A percentile compares a stretch with the other conserved stretches of the same genome.
Conservation (phyloP, 2,888 invertebrate species). For the Dicycla oo region DNA sequence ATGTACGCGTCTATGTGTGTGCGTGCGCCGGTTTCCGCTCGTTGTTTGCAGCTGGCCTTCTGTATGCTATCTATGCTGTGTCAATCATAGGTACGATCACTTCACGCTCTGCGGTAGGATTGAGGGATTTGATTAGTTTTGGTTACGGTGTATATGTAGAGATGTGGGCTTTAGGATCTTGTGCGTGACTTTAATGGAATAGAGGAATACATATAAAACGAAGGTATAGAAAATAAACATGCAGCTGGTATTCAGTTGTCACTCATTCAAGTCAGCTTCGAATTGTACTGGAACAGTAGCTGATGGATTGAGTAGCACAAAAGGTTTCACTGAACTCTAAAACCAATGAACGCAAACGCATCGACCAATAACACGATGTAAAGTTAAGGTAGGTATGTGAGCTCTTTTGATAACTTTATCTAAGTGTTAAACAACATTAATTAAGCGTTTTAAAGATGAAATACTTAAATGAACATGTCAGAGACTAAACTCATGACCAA, state of each 20-base stretch:
- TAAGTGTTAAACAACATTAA: neutral
- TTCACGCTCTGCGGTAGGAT: slow-evolving; percentile 31
- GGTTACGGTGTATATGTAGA: neutral
- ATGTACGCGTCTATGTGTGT: too few relatives aligned
- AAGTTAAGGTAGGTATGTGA: neutral
- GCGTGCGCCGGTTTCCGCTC: too few relatives aligned
- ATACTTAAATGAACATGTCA: too few relatives aligned
- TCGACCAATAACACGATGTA: neutral
- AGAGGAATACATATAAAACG: neutral
- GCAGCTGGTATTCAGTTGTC: too few relatives aligned
- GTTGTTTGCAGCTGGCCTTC: slow-evolving; percentile 4
- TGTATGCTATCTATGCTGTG: neutral
- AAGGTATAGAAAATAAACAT: neutral
- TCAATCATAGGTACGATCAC: slow-evolving; percentile 29
- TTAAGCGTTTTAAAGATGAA: neutral
- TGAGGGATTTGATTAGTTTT: slow-evolving; percentile 47
- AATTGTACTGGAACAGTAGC: neutral
- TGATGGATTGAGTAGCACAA: neutral
- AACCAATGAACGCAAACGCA: neutral
- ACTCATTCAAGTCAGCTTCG: neutral
- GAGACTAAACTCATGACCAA: too few relatives aligned
- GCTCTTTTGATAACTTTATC: neutral
- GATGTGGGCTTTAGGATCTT: neutral
- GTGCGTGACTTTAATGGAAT: slow-evolving; percentile 3
- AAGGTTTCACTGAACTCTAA: neutral